phyloP scores from a whole-genome alignment of 2,888 invertebrate species.

The Muschampia plurimacula region DNA sequence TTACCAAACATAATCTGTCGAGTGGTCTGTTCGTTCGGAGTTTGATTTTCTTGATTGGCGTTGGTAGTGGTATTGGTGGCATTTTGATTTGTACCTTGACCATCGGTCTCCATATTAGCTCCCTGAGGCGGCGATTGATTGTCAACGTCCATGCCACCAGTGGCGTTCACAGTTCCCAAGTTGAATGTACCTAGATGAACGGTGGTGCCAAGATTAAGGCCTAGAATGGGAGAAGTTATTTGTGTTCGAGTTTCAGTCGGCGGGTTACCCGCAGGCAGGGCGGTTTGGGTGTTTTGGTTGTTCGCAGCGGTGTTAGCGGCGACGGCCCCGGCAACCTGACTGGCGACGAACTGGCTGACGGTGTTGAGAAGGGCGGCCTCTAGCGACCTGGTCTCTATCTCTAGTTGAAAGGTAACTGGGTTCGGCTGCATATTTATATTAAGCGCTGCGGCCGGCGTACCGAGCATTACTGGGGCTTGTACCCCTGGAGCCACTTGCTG shows the following conservation, averaged over 20 bases:
- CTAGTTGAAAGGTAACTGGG: conserved; percentile 64
- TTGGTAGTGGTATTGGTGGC: neutral
- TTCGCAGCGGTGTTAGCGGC: too few species aligned
- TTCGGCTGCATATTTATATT: conserved; percentile 49
- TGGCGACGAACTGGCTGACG: conserved; percentile 35
- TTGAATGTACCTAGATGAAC: conserved; percentile 25
- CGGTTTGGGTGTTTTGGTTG: neutral
- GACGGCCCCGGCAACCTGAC: conserved; percentile 17
- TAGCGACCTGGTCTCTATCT: conserved; percentile 65
- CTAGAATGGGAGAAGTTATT: neutral
- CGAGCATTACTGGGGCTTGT: conserved; percentile 6
- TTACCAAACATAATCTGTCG: conserved; percentile 18
- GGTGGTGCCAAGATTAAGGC: conserved; percentile 17
- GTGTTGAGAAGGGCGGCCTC: conserved; percentile 57
- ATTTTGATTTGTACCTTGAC: conserved; percentile 14
- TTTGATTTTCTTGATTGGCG: conserved; percentile 16
- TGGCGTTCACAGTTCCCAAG: conserved; percentile 1
- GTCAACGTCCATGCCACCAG: conserved; percentile 11
- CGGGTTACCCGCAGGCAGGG: neutral
- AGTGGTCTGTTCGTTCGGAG: neutral
- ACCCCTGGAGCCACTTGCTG: neutral
- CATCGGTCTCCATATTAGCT: conserved; percentile 2
- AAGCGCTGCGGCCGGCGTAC: conserved; percentile 36
- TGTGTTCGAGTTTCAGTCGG: neutral
- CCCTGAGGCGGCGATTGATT: neutral